Evolutionary conservation across 2,113 vertebrate genomes (phyloP), one percentile per base, ranked within the genome.

Genomic region (Nibea coibor): DNA sequence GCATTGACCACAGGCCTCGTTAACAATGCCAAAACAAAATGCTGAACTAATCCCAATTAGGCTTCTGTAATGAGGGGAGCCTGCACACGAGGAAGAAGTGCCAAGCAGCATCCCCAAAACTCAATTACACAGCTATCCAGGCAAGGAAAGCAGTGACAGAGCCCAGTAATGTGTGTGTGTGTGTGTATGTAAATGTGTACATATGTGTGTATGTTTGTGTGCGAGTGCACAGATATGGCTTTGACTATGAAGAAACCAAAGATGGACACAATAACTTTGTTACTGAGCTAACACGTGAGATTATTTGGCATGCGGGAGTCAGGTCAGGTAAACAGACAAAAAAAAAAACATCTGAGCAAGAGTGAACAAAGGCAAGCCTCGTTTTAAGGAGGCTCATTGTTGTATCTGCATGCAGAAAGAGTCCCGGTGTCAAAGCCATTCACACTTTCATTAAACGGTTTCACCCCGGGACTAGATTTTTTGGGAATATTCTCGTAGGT

Each of bases 21-120:
- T 87, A 83, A 86, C 85, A 84, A 81, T 58, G 67, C 87, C 87
- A 89, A 89, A 90, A 90, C 86, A 89, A 92, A 91, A 91, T 70
- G 78, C 80, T 87, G 87, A 75, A 78, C 83, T 93, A 93, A 94
- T 94, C 88, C 88, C 86, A 92, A 89, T 93, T 94, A 91, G 87
- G 81, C 87, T 57, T 86, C 82, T 76, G 81, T 94, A 92, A 94
- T 91, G 90, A 93, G 78, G 66, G 86, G 66, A 85, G 78, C 66
- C 80, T 80, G 87, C 86, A 88, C 72, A 85, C 79, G 58, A 82
- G 51, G 53, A 83, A 71, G 72, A 85, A 84, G 78, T 81, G 89
- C 78, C 84, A 81, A 80, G 68, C 83, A 75, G 80, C 78, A 82
- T 88, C 67, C 67, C 81, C 71, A 80, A 89, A 93, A 92, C 87